Evolutionary conservation across 2,113 vertebrate species (phyloP).

Genomic region (Equus quagga): DNA sequence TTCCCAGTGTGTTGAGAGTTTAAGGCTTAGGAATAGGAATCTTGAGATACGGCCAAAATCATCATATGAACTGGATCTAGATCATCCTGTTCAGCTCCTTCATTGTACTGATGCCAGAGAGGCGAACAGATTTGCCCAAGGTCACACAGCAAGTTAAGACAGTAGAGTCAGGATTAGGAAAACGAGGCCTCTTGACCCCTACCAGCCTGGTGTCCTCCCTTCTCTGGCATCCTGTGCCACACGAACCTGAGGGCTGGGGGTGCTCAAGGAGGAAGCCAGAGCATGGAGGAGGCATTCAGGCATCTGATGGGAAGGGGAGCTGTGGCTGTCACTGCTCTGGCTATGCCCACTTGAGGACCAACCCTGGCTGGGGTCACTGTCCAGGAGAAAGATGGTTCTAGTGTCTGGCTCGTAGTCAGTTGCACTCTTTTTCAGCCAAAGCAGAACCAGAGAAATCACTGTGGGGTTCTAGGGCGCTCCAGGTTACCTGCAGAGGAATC

Average conservation of each 20-base stretch:
- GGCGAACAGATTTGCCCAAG: background rate
- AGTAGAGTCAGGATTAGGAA: background rate
- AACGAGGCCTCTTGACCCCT: background rate
- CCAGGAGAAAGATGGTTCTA: background rate
- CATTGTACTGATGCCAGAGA: background rate
- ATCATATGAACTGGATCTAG: constrained; percentile 70
- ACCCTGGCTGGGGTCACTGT: background rate
- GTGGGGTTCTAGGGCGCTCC: fast-evolving
- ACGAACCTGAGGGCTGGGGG: background rate
- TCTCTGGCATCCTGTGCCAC: background rate
- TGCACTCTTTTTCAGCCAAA: background rate
- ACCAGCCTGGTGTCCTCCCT: background rate
- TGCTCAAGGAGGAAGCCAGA: background rate
- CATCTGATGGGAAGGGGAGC: background rate
- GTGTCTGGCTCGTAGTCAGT: background rate
- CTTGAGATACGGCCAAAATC: constrained; percentile 61
- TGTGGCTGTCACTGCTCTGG: background rate
- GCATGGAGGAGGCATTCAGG: fast-evolving
- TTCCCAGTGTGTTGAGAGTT: background rate
- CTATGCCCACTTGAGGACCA: background rate
- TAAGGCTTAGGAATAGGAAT: constrained; percentile 65
- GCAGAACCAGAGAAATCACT: background rate
- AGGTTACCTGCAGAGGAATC: background rate
- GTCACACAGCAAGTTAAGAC: constrained; percentile 16
- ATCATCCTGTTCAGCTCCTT: constrained; percentile 21